Base-by-base conservation (phyloP, 2,888 invertebrate genomes). In the Protodeltote pygarga region DNA sequence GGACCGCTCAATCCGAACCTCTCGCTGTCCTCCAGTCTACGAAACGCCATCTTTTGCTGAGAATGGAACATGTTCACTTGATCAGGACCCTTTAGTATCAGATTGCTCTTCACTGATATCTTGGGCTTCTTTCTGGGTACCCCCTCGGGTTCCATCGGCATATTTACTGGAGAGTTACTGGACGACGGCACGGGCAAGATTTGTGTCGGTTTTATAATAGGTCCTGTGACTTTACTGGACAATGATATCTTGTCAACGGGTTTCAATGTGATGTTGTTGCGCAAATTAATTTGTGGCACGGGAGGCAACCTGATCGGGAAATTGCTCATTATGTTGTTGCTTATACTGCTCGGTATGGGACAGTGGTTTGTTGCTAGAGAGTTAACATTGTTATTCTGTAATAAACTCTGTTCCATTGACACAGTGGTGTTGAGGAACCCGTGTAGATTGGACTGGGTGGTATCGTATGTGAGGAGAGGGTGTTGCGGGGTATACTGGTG, bases 21-120 rank as follows among this genome's bases (percentile, higher is more conserved):
- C 52, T 91, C 89, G 45, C 83, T 88, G 40, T 92, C 89, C 39
- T 90, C 91, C 11, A 92, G 61, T 44, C 85, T 77, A 47, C 85
- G 83, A 31, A 92, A 92, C 1, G 91, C 92, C 90, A 92, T 87
- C 69, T 91, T 89, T 51, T 92, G 91, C 54, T 91, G 92, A 1
- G 90, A 89, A 73, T 92, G 89, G 52, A 92, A 92, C 86, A 89
- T 90, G 55, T 92, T 89, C 15, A 85, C 86, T 51, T 90, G 89
- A 64, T 92, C 92, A 0, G 92, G 92, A 0, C 92, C 92, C 68
- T 92, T 92, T 2, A 92, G 66, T 54, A 92, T 90, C 23, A 92
- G 67, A 61, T 92, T 92, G 59, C 92, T 92, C 70, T 92, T 92
- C 0, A 92, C 92, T 0, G 92, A 92, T 79, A 92, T 92, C 64